phyloP scores from a whole-genome alignment of 2,113 vertebrate genomes.

The Nyctibius bracteatus region DNA sequence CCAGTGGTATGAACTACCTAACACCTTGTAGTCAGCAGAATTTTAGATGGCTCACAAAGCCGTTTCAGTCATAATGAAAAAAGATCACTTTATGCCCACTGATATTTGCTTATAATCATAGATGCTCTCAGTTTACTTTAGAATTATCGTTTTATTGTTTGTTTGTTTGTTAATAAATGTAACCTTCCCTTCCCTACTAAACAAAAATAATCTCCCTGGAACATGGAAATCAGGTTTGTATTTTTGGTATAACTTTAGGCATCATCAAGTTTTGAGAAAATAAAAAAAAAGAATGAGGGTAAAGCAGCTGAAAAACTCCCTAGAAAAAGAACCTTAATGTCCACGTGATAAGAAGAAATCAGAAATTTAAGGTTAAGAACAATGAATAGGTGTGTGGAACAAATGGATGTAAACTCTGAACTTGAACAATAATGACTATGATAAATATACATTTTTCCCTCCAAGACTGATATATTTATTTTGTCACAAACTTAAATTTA shows the following conservation, averaged over 20 bases:
- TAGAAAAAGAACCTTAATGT: background rate
- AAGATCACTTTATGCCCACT: background rate
- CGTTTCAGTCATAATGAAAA: background rate
- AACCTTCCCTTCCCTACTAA: background rate
- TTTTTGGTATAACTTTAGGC: background rate
- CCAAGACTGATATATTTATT: background rate
- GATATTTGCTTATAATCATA: background rate
- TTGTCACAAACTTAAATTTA: background rate
- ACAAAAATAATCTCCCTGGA: background rate
- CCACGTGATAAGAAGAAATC: background rate
- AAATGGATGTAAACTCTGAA: background rate
- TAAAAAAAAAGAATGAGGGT: background rate
- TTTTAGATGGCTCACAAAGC: background rate
- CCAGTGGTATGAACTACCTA: background rate
- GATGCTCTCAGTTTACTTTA: background rate
- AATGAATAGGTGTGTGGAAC: rapidly evolving
- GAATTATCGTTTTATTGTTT: background rate
- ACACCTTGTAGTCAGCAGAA: background rate
- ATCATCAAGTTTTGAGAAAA: background rate
- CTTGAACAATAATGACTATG: background rate
- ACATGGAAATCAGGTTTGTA: background rate
- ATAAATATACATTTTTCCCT: rapidly evolving
- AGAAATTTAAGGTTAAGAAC: background rate
- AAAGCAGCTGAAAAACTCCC: background rate
- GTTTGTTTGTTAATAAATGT: background rate